Evolutionary conservation across 2,797 vertebrate species (phyloP).

Genomic region (Anguilla megastoma): DNA sequence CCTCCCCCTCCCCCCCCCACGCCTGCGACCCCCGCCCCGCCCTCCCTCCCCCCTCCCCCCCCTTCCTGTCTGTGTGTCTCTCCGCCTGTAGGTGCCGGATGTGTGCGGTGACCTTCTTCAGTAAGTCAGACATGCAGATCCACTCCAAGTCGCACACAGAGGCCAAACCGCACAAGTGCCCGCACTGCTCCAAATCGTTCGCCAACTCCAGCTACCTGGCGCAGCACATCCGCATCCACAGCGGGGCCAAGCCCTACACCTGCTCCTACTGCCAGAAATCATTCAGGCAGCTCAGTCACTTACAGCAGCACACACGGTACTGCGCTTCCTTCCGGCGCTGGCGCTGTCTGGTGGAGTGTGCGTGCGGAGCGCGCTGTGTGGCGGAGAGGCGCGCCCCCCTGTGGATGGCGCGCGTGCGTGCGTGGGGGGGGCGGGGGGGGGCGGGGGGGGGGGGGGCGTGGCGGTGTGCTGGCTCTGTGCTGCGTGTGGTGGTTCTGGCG

Average conservation of each 20-base stretch:
- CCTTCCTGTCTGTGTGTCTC: conserved; percentile 73
- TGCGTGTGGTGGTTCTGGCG: conserved; percentile 37
- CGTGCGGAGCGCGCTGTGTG: conserved; percentile 23
- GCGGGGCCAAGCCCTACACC: conserved; percentile 98
- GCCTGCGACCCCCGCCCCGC: background rate
- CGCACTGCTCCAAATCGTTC: conserved; percentile 99
- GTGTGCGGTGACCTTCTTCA: conserved; percentile 99
- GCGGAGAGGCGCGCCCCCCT: conserved; percentile 19
- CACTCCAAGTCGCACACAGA: conserved; percentile 99
- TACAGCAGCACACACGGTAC: conserved; percentile 99
- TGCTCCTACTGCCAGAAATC: conserved; percentile 99
- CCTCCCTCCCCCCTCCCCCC: conserved; percentile 23
- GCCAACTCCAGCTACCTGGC: conserved; percentile 99
- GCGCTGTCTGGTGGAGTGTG: conserved; percentile 14
- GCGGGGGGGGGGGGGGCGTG: background rate
- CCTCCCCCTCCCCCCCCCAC: conserved; percentile 4
- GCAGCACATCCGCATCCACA: conserved; percentile 99
- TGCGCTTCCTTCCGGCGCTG: conserved; percentile 65
- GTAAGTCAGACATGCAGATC: conserved; percentile 99
- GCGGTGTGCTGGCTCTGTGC: conserved; percentile 7
- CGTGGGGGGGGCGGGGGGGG: conserved; percentile 37
- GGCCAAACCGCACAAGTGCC: conserved; percentile 99
- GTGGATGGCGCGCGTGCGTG: conserved; percentile 24
- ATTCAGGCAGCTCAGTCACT: conserved; percentile 99
- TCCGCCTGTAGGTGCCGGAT: conserved; percentile 94